Conservation (phyloP, 2,797 vertebrate species). For the Mormyrops boulengeri region DNA sequence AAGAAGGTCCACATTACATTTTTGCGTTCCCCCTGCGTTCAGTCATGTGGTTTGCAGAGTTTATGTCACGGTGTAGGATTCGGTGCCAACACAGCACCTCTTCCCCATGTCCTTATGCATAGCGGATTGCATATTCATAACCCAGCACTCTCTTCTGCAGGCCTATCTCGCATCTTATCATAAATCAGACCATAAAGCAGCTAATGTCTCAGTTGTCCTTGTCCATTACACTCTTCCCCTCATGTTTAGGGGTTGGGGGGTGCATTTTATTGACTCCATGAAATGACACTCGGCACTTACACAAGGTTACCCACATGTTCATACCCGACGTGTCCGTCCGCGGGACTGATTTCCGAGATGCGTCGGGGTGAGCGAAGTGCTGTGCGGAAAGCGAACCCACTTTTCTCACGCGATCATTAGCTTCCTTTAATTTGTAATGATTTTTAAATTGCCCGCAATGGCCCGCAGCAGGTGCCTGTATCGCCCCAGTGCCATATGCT, state of each 20-base stretch:
- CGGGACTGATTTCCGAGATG: background rate
- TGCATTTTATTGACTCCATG: background rate
- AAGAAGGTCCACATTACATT: background rate
- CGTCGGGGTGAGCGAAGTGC: background rate
- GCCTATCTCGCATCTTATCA: background rate
- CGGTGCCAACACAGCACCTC: background rate
- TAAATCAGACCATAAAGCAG: constrained; percentile 15
- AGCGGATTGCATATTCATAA: background rate
- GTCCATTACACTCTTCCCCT: background rate
- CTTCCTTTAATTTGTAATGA: constrained; percentile 59
- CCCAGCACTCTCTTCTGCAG: background rate
- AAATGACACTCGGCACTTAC: background rate
- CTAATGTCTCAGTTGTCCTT: background rate
- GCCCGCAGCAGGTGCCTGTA: constrained; percentile 54
- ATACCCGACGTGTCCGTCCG: background rate
- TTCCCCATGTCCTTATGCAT: background rate
- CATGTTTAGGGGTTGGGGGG: background rate
- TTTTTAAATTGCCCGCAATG: constrained; percentile 47
- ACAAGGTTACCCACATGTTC: background rate
- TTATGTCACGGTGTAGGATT: background rate
- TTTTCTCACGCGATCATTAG: constrained; percentile 60
- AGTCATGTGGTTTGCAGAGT: background rate
- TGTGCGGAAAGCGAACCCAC: constrained; percentile 43
- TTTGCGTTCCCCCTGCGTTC: background rate
- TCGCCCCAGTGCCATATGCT: constrained; percentile 64